phyloP scores from a whole-genome alignment of 2,888 invertebrate genomes.

The Endotricha flammealis region DNA sequence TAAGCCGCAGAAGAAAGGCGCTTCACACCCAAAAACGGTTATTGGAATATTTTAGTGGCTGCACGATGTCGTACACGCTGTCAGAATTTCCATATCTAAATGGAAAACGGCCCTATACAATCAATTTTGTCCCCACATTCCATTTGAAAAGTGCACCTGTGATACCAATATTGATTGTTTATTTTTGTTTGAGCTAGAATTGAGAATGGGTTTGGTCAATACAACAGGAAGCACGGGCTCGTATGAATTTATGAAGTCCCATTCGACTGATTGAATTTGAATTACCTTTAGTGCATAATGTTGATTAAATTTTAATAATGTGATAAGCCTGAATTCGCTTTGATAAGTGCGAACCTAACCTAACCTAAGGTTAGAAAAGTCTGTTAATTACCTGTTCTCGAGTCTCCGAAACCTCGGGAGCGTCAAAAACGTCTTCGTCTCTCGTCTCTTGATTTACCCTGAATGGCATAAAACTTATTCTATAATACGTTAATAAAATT shows the following conservation, averaged over 20 bases:
- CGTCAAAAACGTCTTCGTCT: too few species aligned
- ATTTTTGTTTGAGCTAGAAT: conserved; percentile 44
- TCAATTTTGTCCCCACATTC: conserved; percentile 69
- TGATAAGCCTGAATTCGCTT: too few species aligned
- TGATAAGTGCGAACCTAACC: too few species aligned
- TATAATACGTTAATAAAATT: too few species aligned
- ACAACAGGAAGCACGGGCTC: conserved; percentile 16
- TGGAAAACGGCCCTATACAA: conserved; percentile 70
- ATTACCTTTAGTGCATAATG: too few species aligned
- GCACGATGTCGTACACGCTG: conserved; percentile 53
- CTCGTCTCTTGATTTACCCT: too few species aligned
- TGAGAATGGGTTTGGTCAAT: conserved; percentile 41
- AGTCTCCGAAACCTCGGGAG: too few species aligned
- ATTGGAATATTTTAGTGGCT: conserved; percentile 41
- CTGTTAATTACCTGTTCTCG: too few species aligned
- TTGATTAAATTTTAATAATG: too few species aligned
- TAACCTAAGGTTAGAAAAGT: too few species aligned
- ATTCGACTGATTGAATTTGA: too few species aligned
- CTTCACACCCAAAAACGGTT: conserved; percentile 5
- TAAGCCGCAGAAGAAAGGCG: background rate
- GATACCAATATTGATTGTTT: conserved; percentile 53
- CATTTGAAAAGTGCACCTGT: conserved; percentile 71
- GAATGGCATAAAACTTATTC: too few species aligned
- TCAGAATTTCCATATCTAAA: conserved; percentile 72
- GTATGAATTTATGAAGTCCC: background rate